Conservation (phyloP, 2,113 vertebrate genomes). For the Tauraco erythrolophus region DNA sequence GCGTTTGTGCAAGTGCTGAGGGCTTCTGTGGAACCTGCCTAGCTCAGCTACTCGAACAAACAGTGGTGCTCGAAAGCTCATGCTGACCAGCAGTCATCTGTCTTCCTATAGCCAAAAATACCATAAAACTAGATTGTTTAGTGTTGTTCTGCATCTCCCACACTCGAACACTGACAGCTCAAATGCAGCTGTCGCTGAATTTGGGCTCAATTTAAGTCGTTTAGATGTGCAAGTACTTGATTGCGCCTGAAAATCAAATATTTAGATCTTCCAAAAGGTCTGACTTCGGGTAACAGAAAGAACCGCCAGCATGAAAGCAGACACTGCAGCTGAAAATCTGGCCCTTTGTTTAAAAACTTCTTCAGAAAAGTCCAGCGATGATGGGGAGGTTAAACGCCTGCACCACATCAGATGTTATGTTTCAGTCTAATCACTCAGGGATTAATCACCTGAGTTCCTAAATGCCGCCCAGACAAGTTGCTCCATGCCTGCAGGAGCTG, state of each 20-base stretch:
- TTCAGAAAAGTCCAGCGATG: neutral
- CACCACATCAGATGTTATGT: neutral
- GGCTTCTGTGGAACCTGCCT: neutral
- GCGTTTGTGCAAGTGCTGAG: neutral
- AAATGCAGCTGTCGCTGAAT: neutral
- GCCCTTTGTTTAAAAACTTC: neutral
- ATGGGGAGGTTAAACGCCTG: neutral
- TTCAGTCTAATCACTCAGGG: neutral
- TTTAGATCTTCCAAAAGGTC: neutral
- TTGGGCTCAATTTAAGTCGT: neutral
- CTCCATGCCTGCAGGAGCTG: neutral
- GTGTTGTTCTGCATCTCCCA: neutral
- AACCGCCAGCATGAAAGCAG: neutral
- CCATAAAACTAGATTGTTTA: neutral
- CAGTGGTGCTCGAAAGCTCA: neutral
- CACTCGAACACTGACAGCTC: neutral
- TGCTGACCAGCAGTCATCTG: neutral
- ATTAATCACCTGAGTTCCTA: neutral
- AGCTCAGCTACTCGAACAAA: neutral
- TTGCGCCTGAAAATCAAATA: neutral
- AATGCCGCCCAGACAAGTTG: neutral
- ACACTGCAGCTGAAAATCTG: neutral
- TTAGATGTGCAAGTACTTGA: neutral
- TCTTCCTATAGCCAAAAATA: neutral
- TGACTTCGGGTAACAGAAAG: neutral